Conservation (phyloP, 2,888 invertebrate genomes). For the Eristalis tenax region DNA sequence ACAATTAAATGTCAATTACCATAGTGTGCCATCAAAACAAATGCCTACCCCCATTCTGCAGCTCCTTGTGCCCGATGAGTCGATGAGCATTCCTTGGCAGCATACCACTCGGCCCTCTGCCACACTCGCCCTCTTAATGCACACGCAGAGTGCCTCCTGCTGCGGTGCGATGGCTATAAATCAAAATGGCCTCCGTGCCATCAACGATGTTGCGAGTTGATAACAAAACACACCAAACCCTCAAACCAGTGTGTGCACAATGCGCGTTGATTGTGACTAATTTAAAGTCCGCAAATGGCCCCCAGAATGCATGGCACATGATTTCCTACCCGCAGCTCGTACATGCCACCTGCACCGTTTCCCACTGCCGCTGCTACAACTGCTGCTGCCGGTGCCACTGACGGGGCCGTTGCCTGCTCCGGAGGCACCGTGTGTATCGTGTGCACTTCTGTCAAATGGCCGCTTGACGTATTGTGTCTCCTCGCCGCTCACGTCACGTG, state of each 20-base stretch:
- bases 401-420: neutral
- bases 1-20: slow-evolving; percentile 59
- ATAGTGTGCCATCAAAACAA: slow-evolving; percentile 9
- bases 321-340: slow-evolving; percentile 50
- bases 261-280: slow-evolving; percentile 70
- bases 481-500: slow-evolving; percentile 42
- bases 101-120: slow-evolving; percentile 11
- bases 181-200: slow-evolving; percentile 69
- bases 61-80: slow-evolving; percentile 7
- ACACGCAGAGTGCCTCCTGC: slow-evolving; percentile 35
- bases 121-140: slow-evolving; percentile 7
- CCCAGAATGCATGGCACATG: slow-evolving; percentile 62
- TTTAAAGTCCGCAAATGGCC: slow-evolving; percentile 59
- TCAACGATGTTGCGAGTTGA: slow-evolving; percentile 60
- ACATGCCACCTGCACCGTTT: slow-evolving; percentile 10
- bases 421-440: neutral
- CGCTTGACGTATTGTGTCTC: slow-evolving; percentile 41
- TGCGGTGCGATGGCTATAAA: slow-evolving; percentile 49
- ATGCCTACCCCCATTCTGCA: neutral
- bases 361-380: neutral
- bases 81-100: slow-evolving; percentile 22
- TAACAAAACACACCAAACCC: slow-evolving; percentile 62
- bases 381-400: neutral
- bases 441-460: slow-evolving; percentile 42
- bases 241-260: slow-evolving; percentile 56